A percentile compares a stretch with the other conserved stretches of the same genome.
phyloP scores from a whole-genome alignment of 2,113 vertebrate species.

The Chitala chitala region DNA sequence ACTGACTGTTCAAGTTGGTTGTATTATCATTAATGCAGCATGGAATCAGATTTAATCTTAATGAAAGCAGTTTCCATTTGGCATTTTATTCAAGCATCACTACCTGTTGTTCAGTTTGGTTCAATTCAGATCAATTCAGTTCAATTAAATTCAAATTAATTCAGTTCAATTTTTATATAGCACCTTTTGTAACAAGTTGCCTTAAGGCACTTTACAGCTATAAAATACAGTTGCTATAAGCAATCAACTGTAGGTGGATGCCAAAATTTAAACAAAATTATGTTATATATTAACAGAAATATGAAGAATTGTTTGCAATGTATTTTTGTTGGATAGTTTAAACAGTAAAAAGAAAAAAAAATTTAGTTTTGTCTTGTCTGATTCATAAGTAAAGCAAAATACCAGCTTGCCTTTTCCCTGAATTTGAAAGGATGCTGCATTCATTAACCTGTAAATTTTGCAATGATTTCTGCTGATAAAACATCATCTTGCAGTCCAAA shows the following conservation, averaged over 20 bases:
- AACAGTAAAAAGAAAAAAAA: too few species aligned
- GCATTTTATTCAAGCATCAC: too few species aligned
- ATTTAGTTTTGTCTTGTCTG: background rate
- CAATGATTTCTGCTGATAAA: background rate
- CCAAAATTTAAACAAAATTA: too few species aligned
- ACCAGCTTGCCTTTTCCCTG: background rate
- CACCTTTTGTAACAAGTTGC: too few species aligned
- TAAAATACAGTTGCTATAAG: too few species aligned
- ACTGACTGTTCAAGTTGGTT: background rate
- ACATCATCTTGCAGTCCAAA: background rate
- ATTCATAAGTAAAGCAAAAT: conserved; percentile 1
- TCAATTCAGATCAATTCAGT: background rate
- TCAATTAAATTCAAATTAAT: too few species aligned
- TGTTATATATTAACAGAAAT: too few species aligned
- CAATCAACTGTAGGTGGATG: too few species aligned
- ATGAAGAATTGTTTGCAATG: too few species aligned
- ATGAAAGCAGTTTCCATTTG: background rate
- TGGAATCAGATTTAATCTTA: background rate
- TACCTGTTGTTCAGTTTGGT: background rate
- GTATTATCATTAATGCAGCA: background rate
- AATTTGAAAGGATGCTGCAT: conserved; percentile 9
- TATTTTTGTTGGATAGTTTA: too few species aligned
- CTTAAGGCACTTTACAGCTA: too few species aligned
- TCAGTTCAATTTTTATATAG: too few species aligned
- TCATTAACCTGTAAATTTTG: conserved; percentile 13